A percentile compares a stretch with the other conserved stretches of the same genome.
phyloP scores from a whole-genome alignment of 1,140 invertebrate species.

The Riptortus pedestris region DNA sequence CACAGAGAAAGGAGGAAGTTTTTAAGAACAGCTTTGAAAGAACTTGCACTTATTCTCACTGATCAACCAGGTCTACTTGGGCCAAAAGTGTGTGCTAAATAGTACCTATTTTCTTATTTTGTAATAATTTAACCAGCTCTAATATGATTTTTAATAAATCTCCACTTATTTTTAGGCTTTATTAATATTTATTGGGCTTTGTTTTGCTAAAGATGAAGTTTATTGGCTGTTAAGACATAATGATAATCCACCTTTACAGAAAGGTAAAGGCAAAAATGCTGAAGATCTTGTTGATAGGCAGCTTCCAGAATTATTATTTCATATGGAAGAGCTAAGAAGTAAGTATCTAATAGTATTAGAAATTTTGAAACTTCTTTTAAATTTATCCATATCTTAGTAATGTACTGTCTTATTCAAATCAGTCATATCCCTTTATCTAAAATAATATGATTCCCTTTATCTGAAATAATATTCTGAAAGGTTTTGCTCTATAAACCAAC shows the following conservation, averaged over 20 bases:
- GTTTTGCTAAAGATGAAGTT: slow-evolving; percentile 91
- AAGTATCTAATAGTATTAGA: slow-evolving; percentile 5
- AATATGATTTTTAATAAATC: slow-evolving; percentile 19
- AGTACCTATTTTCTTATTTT: background rate
- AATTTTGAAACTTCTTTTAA: too few relatives aligned
- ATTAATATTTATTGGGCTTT: slow-evolving; percentile 90
- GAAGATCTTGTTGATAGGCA: slow-evolving; percentile 89
- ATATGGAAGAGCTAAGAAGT: slow-evolving; percentile 89
- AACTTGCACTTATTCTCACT: slow-evolving; percentile 86
- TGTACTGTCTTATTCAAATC: too few relatives aligned
- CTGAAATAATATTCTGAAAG: too few relatives aligned
- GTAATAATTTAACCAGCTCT: background rate
- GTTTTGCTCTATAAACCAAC: too few relatives aligned
- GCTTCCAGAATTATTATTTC: slow-evolving; percentile 92
- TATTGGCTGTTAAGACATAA: slow-evolving; percentile 92
- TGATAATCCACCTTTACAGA: slow-evolving; percentile 83
- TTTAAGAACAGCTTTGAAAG: slow-evolving; percentile 86
- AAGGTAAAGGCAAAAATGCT: slow-evolving; percentile 70
- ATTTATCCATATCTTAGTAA: too few relatives aligned
- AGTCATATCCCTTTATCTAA: too few relatives aligned
- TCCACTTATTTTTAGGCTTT: slow-evolving; percentile 53
- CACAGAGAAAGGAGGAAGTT: slow-evolving; percentile 95
- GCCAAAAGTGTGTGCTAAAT: slow-evolving; percentile 55
- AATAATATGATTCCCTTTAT: too few relatives aligned
- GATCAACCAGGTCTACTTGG: slow-evolving; percentile 96